Evolutionary conservation across 2,797 vertebrate species (phyloP), one percentile per base, ranked within the genome.

Genomic region (Choloepus didactylus): DNA sequence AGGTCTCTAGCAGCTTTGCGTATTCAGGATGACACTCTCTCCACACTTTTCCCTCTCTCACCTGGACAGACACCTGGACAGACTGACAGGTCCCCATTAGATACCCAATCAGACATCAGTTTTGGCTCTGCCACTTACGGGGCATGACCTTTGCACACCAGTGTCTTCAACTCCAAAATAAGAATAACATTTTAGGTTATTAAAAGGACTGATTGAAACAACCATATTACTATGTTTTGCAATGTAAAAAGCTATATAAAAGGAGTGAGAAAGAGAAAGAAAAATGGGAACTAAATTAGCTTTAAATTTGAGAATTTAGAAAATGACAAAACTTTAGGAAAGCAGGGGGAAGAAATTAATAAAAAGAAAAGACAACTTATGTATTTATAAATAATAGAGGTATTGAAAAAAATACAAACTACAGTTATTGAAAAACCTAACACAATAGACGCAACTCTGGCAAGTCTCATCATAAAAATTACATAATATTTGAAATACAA

Each of bases 91-190:
- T 72, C 41, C 70, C 25, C 23, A 46, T 12, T 66, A 9, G 16
- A 66, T 31, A 31, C 51, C 38, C 51, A 10, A 64, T 44, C 35
- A 11, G 27, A 86, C 66, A 59, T 67, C 31, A 12, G n/a, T 51
- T 67, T 75, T 80, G 73, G 38, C 67, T 87, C 87, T 83, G 51
- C 69, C 70, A 35, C n/a, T n/a, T 70, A 19, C 9, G 72, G 23
- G 46, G 49, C 38, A 73, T 56, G n/a, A 44, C 44, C 73, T 86
- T 64, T 85, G 73, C 46, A 75, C 23, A 31, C 67, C 31, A 23
- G 21, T 51, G n/a, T 81, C 70, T 75, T 91, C 80, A 81, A 27
- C 73, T 81, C 73, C 64, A 92, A 84, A 88, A 91, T 72, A 41
- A 51, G 41, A 44, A 16, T 49, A 49, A n/a, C 41, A 75, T 31